A percentile compares a stretch with the other conserved stretches of the same genome.
These are phyloP conservation scores for Drosophila willistoni DNA, from an alignment of 1,140 invertebrate genomes.

Conservation along the genomic window DNA sequence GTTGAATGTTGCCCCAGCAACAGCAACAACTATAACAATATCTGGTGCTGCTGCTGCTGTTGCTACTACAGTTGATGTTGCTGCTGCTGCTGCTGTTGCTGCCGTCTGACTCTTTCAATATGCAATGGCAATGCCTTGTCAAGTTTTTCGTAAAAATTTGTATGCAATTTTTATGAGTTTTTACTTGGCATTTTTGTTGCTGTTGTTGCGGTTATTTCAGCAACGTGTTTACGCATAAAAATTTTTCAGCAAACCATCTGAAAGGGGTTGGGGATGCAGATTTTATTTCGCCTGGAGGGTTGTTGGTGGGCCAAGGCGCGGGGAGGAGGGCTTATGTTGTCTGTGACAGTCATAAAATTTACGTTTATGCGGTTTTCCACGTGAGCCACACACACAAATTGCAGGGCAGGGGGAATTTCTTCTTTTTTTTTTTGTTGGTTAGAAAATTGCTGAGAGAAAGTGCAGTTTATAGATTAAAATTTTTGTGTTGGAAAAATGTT, in stretches of 20 bases:
- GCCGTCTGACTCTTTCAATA: constrained; percentile 40
- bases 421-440: constrained; percentile 2
- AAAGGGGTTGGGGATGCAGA: background rate
- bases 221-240: constrained; percentile 72
- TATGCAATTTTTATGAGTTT: constrained; percentile 67
- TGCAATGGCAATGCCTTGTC: constrained; percentile 51
- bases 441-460: constrained; percentile 38
- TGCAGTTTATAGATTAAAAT: constrained; percentile 41
- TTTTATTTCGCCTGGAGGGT: constrained; percentile 12
- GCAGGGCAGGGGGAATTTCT: background rate
- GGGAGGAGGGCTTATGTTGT: background rate
- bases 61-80: background rate
- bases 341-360: constrained; percentile 53
- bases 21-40: constrained; percentile 48
- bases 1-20: constrained; percentile 31
- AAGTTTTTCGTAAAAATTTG: constrained; percentile 57
- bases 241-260: constrained; percentile 40
- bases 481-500: constrained; percentile 47
- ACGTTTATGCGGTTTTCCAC: constrained; percentile 54
- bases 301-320: constrained; percentile 3
- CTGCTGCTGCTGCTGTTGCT: constrained; percentile 9
- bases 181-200: constrained; percentile 50
- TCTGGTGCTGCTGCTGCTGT: constrained; percentile 5
- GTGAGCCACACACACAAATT: constrained; percentile 31
- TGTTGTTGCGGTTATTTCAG: constrained; percentile 60